A percentile compares a stretch with the other conserved stretches of the same genome.
Evolutionary conservation across 2,113 vertebrate genomes (phyloP).

Genomic region (Urocolius indicus): DNA sequence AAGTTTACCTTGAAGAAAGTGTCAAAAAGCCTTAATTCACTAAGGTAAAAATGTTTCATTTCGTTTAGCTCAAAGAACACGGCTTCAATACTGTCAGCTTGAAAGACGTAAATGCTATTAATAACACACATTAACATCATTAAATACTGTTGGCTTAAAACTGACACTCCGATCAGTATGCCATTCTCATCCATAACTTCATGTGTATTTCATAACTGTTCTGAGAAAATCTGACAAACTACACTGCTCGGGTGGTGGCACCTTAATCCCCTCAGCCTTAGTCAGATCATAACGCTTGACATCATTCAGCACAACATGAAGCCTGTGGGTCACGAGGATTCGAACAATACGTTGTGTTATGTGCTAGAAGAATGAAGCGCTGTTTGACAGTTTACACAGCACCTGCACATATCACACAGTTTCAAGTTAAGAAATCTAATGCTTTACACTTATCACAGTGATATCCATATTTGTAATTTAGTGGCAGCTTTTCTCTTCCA

Average conservation of each 20-base stretch:
- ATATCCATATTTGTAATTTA: not conserved
- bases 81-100: not conserved
- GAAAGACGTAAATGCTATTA: not conserved
- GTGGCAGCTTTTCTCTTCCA: not conserved
- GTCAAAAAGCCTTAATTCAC: not conserved
- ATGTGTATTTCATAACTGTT: not conserved
- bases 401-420: not conserved
- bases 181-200: not conserved
- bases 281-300: not conserved
- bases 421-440: not conserved
- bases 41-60: not conserved
- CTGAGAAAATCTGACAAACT: not conserved
- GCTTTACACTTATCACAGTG: not conserved
- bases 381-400: not conserved
- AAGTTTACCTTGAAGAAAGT: not conserved
- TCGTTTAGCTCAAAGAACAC: not conserved
- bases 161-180: not conserved
- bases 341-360: not conserved
- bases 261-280: not conserved
- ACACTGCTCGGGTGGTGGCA: not conserved
- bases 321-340: not conserved
- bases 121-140: not conserved
- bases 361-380: not conserved
- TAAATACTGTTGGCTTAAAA: not conserved
- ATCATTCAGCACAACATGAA: not conserved